Evolutionary conservation across 2,888 invertebrate genomes (phyloP).

Genomic region (Calameuta pallipes): DNA sequence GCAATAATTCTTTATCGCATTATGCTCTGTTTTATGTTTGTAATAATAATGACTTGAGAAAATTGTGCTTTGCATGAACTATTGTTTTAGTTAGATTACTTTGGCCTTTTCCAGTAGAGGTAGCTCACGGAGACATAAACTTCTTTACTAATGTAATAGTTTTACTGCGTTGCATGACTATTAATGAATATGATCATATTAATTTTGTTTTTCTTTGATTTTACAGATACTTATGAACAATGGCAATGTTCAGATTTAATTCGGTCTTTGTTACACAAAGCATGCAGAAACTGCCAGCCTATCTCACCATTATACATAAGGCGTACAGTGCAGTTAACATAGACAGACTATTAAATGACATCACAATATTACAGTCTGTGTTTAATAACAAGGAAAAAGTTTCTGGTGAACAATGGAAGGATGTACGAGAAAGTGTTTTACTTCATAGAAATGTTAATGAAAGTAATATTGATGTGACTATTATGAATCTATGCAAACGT

Average conservation of each 20-base stretch:
- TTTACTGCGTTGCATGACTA: too few species aligned
- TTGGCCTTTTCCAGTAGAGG: not conserved
- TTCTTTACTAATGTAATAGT: too few species aligned
- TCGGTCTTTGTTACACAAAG: not conserved
- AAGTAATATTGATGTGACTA: slow-evolving; percentile 72
- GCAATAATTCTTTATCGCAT: not conserved
- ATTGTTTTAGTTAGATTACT: not conserved
- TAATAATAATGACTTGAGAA: not conserved
- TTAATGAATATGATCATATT: not conserved
- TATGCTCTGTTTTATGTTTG: not conserved
- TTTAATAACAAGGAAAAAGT: not conserved
- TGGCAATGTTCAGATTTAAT: not conserved
- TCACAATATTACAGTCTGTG: not conserved
- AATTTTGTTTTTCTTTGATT: not conserved
- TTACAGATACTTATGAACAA: not conserved
- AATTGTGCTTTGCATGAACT: not conserved
- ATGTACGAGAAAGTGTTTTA: slow-evolving; percentile 66
- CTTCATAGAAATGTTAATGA: slow-evolving; percentile 51
- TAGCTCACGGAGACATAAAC: not conserved
- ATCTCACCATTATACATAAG: not conserved
- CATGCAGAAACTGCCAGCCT: not conserved
- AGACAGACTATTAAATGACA: not conserved
- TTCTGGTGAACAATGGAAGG: slow-evolving; percentile 55
- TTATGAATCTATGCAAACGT: slow-evolving; percentile 69
- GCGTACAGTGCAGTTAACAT: not conserved